Percentiles rank a stretch among this genome's conserved stretches.
phyloP scores from a whole-genome alignment of 2,797 vertebrate species.

The Echeneis naucrates region DNA sequence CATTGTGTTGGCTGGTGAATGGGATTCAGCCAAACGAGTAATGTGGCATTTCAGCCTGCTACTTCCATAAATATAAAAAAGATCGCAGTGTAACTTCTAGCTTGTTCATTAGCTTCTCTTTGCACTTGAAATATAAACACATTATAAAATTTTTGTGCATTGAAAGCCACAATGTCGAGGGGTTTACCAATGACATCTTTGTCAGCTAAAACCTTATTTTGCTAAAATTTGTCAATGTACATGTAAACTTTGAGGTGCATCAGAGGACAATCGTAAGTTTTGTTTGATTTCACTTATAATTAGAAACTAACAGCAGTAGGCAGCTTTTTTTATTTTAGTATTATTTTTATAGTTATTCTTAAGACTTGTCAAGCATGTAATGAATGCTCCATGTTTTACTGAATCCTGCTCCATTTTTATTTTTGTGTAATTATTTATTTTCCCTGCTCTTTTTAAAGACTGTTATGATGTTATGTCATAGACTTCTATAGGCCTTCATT shows the following conservation, averaged over 20 bases:
- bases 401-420: slow-evolving; percentile 52
- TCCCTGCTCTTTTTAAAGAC: slow-evolving; percentile 62
- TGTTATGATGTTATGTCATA: slow-evolving; percentile 52
- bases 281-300: not conserved
- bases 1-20: slow-evolving; percentile 55
- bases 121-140: slow-evolving; percentile 17
- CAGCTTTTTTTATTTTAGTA: not conserved
- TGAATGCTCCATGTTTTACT: slow-evolving; percentile 34
- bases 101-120: slow-evolving; percentile 17
- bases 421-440: slow-evolving; percentile 48
- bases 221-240: not conserved
- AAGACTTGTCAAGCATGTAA: slow-evolving; percentile 1
- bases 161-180: slow-evolving; percentile 2
- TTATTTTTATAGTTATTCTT: slow-evolving; percentile 8
- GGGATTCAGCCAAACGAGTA: slow-evolving; percentile 59
- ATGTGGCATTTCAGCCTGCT: slow-evolving; percentile 37
- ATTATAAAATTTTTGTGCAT: not conserved
- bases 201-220: not conserved
- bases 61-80: slow-evolving; percentile 36
- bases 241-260: slow-evolving; percentile 25
- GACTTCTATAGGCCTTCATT: not conserved
- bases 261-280: slow-evolving; percentile 1
- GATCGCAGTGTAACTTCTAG: slow-evolving; percentile 1
- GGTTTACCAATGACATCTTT: not conserved
- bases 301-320: not conserved